Evolutionary conservation across 2,113 vertebrate genomes (phyloP).

Genomic region (Antechinus flavipes): DNA sequence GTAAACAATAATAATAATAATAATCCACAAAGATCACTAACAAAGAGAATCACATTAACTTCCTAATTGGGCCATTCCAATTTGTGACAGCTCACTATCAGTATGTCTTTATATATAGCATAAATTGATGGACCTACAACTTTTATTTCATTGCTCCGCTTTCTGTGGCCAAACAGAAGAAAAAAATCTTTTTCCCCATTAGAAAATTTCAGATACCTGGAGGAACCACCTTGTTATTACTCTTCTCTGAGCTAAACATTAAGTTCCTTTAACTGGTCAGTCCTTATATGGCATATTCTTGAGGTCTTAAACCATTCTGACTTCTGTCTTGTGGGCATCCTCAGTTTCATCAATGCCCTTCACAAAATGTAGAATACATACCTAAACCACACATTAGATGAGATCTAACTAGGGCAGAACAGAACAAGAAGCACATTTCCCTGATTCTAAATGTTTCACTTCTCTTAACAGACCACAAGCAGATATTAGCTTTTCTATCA

Average conservation of each 20-base stretch:
- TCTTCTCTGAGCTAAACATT: not conserved
- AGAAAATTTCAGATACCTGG: not conserved
- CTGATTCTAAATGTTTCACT: not conserved
- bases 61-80: not conserved
- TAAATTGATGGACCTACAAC: not conserved
- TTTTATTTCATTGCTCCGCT: not conserved
- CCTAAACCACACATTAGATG: not conserved
- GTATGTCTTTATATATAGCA: not conserved
- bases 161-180: not conserved
- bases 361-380: not conserved
- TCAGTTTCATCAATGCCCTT: not conserved
- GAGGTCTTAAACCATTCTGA: not conserved
- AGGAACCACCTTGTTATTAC: not conserved
- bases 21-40: not conserved
- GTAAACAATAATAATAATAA: not conserved
- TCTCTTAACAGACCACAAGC: not conserved
- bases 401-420: not conserved
- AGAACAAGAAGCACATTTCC: not conserved
- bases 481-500: not conserved
- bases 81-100: not conserved
- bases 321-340: not conserved
- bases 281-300: not conserved
- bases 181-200: not conserved
- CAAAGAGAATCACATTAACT: not conserved
- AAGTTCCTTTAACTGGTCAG: not conserved